These are phyloP conservation scores for Clinocottus analis DNA, from an alignment of 2,113 vertebrate genomes.

Conservation along the genomic window DNA sequence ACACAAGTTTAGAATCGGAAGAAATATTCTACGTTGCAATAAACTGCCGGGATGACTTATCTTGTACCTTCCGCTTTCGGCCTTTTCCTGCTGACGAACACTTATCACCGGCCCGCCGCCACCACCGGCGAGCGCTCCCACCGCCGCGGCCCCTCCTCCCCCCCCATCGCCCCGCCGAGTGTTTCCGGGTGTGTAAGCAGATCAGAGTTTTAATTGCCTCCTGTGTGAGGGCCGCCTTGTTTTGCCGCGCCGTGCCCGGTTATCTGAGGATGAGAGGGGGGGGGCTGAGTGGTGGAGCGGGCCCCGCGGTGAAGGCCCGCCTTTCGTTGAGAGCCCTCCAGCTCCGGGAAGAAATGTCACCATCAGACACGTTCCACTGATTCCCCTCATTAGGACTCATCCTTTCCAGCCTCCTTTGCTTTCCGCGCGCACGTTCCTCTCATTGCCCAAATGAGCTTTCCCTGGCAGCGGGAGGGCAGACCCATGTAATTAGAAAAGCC, in stretches of 20 bases:
- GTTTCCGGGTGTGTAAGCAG: slow-evolving; percentile 73
- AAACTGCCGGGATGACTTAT: slow-evolving; percentile 30
- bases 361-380: slow-evolving; percentile 77
- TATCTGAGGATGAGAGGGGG: slow-evolving; percentile 56
- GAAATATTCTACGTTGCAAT: slow-evolving; percentile 22
- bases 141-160: slow-evolving; percentile 18
- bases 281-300: slow-evolving; percentile 47
- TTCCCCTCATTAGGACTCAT: slow-evolving; percentile 74
- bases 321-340: slow-evolving; percentile 53
- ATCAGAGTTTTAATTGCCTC: slow-evolving; percentile 69
- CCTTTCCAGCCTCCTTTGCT: slow-evolving; percentile 65
- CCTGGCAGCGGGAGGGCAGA: slow-evolving; percentile 55
- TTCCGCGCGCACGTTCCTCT: slow-evolving; percentile 39
- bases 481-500: slow-evolving; percentile 69
- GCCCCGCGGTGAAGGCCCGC: slow-evolving; percentile 49
- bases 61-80: slow-evolving; percentile 9
- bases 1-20: slow-evolving; percentile 26
- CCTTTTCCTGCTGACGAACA: slow-evolving; percentile 66
- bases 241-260: slow-evolving; percentile 21
- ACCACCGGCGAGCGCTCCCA: slow-evolving; percentile 19
- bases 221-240: slow-evolving; percentile 57
- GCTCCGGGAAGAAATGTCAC: slow-evolving; percentile 72
- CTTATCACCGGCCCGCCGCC: slow-evolving; percentile 23
- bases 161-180: slow-evolving; percentile 43
- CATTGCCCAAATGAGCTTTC: slow-evolving; percentile 60